phyloP scores from a whole-genome alignment of 1,140 invertebrate species.

The Cydia pomonella region DNA sequence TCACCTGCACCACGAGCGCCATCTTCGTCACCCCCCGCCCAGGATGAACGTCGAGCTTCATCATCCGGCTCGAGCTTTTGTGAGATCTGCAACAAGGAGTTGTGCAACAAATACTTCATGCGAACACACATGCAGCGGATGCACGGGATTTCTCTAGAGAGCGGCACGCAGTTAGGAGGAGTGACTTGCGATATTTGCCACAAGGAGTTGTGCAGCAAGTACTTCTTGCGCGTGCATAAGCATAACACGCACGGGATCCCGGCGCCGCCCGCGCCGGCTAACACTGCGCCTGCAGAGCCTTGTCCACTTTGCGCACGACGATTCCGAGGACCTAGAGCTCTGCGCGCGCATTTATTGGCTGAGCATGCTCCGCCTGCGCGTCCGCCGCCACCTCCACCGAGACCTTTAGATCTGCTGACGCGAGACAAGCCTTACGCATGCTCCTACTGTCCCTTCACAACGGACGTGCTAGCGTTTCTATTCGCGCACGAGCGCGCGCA shows the following conservation, averaged over 20 bases:
- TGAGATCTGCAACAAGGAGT: conserved; percentile 99
- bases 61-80: conserved; percentile 94
- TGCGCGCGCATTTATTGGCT: conserved; percentile 92
- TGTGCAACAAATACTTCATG: conserved; percentile 99
- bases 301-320: conserved; percentile 93
- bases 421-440: conserved; percentile 90
- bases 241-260: conserved; percentile 98
- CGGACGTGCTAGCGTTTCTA: conserved; percentile 92
- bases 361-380: conserved; percentile 85
- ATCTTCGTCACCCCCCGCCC: conserved; percentile 64
- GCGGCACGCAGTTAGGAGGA: conserved; percentile 93
- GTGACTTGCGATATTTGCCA: conserved; percentile 98
- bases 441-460: conserved; percentile 93
- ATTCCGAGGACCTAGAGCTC: conserved; percentile 94
- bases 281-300: conserved; percentile 79
- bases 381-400: conserved; percentile 82
- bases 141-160: conserved; percentile 98
- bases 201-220: conserved; percentile 98
- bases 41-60: conserved; percentile 61
- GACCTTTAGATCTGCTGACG: conserved; percentile 73
- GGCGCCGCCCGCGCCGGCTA: conserved; percentile 80
- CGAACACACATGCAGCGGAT: conserved; percentile 99
- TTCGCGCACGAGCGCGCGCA: conserved; percentile 95
- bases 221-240: conserved; percentile 97
- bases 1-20: conserved; percentile 57